Conservation (phyloP, 1,140 invertebrate genomes). For the Eciton burchellii region DNA sequence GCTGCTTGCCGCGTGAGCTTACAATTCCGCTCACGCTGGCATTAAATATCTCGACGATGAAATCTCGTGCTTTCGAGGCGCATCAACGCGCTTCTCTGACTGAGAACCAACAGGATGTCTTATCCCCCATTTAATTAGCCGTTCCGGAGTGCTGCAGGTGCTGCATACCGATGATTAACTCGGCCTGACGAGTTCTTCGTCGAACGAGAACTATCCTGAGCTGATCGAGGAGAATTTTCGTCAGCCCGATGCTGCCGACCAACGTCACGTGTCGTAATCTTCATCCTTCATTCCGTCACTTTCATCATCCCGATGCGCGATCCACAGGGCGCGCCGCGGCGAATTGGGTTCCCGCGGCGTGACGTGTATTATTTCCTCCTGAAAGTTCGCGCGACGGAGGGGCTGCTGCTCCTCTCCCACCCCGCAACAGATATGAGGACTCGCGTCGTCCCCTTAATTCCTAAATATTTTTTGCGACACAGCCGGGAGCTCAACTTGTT, state of each 20-base stretch:
- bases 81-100: conserved; percentile 13
- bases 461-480: conserved; percentile 72
- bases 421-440: conserved; percentile 26
- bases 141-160: not conserved
- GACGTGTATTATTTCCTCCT: conserved; percentile 9
- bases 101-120: conserved; percentile 24
- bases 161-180: not conserved
- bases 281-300: not conserved
- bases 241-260: not conserved
- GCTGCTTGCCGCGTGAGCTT: conserved; percentile 12
- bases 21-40: not conserved
- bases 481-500: conserved; percentile 72
- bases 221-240: conserved; percentile 1
- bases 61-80: conserved; percentile 17
- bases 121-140: conserved; percentile 19
- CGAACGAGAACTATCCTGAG: not conserved
- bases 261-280: not conserved
- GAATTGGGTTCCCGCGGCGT: conserved; percentile 2
- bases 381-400: conserved; percentile 5
- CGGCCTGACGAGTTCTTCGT: not conserved
- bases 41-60: conserved; percentile 30
- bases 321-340: not conserved
- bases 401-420: conserved; percentile 39
- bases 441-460: conserved; percentile 64
- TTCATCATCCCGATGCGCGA: not conserved